A percentile compares a stretch with the other conserved stretches of the same genome.
These are phyloP conservation scores for Myodes glareolus DNA, from an alignment of 2,113 vertebrate species.

Conservation along the genomic window DNA sequence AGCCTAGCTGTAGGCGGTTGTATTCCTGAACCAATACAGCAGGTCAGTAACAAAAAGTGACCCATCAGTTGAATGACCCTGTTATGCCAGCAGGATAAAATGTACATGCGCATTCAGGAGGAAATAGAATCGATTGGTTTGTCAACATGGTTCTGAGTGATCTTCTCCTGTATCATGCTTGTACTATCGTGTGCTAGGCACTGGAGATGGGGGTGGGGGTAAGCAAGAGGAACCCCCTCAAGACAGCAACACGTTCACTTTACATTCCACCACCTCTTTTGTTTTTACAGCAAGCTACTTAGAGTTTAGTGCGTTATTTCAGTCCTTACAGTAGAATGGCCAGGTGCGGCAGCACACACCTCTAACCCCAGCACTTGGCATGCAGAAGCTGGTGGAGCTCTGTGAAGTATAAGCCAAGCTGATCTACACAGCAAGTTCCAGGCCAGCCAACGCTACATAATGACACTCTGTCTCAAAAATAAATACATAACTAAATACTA, in stretches of 20 bases:
- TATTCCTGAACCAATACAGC: neutral
- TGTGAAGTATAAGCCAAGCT: neutral
- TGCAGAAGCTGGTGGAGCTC: no score
- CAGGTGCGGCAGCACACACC: neutral
- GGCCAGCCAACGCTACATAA: neutral
- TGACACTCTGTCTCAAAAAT: neutral
- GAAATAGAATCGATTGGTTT: neutral
- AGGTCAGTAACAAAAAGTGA: neutral
- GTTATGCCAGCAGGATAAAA: neutral
- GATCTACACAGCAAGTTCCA: neutral
- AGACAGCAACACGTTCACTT: neutral
- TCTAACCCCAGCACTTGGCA: neutral
- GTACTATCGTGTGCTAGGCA: neutral
- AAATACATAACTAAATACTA: neutral
- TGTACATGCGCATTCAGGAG: fast-evolving
- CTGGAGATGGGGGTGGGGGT: neutral
- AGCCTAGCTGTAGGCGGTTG: neutral
- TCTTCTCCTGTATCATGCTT: fast-evolving
- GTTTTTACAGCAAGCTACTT: neutral
- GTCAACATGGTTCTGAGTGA: fast-evolving
- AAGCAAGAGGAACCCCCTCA: neutral
- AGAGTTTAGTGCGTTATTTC: neutral
- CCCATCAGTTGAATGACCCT: neutral
- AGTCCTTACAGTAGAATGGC: neutral
- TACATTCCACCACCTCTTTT: neutral